Evolutionary conservation across 2,888 invertebrate genomes (phyloP).

Genomic region (Agrochola lota): DNA sequence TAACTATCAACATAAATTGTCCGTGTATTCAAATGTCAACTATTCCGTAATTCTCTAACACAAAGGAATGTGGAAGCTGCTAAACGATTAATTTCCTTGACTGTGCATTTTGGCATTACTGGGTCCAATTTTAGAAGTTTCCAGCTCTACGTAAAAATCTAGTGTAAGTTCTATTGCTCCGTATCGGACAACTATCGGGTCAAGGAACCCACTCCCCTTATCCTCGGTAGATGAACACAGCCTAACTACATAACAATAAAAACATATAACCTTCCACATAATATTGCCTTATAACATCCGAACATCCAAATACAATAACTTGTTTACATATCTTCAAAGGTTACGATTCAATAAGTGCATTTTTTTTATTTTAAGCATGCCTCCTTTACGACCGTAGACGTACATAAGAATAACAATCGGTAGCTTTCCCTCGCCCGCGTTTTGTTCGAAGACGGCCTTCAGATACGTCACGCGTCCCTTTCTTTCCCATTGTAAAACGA

Average conservation of each 20-base stretch:
- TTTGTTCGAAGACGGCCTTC: conserved; percentile 82
- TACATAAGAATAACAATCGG: conserved; percentile 84
- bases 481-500: conserved; percentile 74
- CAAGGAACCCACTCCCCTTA: conserved; percentile 3
- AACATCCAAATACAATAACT: conserved; percentile 46
- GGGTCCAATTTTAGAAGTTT: neutral
- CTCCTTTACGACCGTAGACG: conserved; percentile 66
- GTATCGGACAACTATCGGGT: neutral
- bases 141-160: neutral
- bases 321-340: conserved; percentile 77
- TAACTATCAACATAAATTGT: neutral
- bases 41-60: neutral
- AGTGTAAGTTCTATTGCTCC: neutral
- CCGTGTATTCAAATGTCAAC: neutral
- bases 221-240: neutral
- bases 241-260: conserved; percentile 30
- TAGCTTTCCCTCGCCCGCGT: conserved; percentile 81
- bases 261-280: conserved; percentile 16
- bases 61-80: neutral
- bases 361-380: conserved; percentile 75
- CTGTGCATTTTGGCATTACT: neutral
- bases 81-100: neutral
- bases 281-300: conserved; percentile 17
- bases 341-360: conserved; percentile 80
- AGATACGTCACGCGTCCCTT: conserved; percentile 76